These are phyloP conservation scores for Amblyopsis hoosieri DNA, from an alignment of 2,797 vertebrate genomes.

Conservation along the genomic window DNA sequence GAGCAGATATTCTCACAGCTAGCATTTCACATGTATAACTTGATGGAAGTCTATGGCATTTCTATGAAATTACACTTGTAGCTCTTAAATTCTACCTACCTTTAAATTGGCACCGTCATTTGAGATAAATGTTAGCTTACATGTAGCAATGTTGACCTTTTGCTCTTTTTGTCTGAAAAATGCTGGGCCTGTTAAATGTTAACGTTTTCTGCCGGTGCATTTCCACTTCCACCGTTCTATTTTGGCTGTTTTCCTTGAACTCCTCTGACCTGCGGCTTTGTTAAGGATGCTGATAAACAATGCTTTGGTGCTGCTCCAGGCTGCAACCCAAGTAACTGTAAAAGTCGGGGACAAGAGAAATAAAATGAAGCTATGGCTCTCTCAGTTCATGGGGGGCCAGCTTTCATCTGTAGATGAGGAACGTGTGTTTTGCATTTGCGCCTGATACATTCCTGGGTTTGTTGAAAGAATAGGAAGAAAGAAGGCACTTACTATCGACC, in stretches of 20 bases:
- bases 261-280: constrained; percentile 55
- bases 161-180: constrained; percentile 14
- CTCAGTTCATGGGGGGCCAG: constrained; percentile 55
- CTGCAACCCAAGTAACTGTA: constrained; percentile 53
- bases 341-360: constrained; percentile 47
- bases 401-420: constrained; percentile 65
- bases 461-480: constrained; percentile 34
- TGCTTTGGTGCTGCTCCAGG: constrained; percentile 63
- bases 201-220: constrained; percentile 29
- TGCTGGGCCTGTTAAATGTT: constrained; percentile 33
- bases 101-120: background rate
- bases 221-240: constrained; percentile 59
- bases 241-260: constrained; percentile 49
- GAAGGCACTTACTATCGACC: constrained; percentile 39
- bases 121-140: constrained; percentile 5
- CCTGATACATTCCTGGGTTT: constrained; percentile 59
- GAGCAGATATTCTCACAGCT: too few relatives aligned
- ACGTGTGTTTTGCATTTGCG: constrained; percentile 74
- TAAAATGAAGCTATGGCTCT: constrained; percentile 57
- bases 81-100: too few relatives aligned
- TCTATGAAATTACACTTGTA: too few relatives aligned
- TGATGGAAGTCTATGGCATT: too few relatives aligned
- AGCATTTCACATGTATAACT: too few relatives aligned
- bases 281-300: constrained; percentile 69
- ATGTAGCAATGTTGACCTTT: background rate